Conservation (phyloP, 1,140 invertebrate species). For the Drosophila ironensis region DNA sequence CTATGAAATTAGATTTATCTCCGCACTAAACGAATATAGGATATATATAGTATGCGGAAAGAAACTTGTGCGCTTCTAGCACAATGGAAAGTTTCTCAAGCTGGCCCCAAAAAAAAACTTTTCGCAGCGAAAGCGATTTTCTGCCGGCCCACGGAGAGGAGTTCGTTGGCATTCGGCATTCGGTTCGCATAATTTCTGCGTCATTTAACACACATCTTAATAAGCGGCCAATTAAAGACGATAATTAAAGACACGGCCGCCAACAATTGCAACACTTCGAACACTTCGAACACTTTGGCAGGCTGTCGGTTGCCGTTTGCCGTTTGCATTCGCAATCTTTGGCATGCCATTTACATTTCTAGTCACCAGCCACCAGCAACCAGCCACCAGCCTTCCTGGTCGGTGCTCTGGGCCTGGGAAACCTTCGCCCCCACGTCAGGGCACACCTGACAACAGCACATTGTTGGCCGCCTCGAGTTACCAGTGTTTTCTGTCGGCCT, state of each 20-base stretch:
- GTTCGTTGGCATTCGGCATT: slow-evolving; percentile 49
- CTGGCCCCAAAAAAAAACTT: slow-evolving; percentile 10
- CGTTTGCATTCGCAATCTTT: slow-evolving; percentile 41
- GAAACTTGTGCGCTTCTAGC: slow-evolving; percentile 26
- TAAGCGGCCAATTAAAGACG: slow-evolving; percentile 55
- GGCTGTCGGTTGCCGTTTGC: slow-evolving; percentile 21
- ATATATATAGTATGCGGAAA: slow-evolving; percentile 19
- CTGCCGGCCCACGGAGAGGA: background rate
- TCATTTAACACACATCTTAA: slow-evolving; percentile 50
- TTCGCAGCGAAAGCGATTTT: slow-evolving; percentile 29
- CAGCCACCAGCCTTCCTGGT: slow-evolving; percentile 46
- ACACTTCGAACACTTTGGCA: too few species aligned
- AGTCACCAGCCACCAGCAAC: slow-evolving; percentile 29
- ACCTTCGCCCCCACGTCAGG: background rate
- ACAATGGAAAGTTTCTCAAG: slow-evolving; percentile 42
- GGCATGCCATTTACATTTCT: slow-evolving; percentile 60
- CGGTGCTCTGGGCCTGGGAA: slow-evolving; percentile 15
- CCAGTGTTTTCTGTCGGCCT: slow-evolving; percentile 52
- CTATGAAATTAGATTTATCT: slow-evolving; percentile 44
- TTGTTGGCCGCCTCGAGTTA: slow-evolving; percentile 69
- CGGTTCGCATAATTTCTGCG: slow-evolving; percentile 55
- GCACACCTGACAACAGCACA: slow-evolving; percentile 47
- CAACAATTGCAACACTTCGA: slow-evolving; percentile 25
- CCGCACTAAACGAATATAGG: slow-evolving; percentile 31
- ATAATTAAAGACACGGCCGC: slow-evolving; percentile 50